phyloP scores from a whole-genome alignment of 2,888 invertebrate genomes.

The Venustoraphidia nigricollis region DNA sequence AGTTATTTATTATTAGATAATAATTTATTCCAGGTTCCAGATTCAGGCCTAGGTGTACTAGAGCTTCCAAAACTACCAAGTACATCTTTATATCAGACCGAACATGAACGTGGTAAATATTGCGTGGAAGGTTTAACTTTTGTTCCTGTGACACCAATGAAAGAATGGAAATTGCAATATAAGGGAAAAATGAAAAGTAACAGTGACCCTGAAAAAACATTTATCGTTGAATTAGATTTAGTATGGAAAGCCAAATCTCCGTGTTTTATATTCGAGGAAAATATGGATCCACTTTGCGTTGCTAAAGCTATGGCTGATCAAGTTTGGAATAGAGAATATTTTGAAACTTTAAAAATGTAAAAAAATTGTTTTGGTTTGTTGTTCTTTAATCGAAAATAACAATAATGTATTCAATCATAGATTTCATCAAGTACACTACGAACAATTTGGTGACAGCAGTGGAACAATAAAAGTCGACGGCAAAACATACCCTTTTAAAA shows the following conservation, averaged over 20 bases:
- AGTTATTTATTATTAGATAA: no score
- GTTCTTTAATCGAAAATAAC: not conserved
- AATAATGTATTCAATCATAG: constrained; percentile 25
- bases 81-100: constrained; percentile 34
- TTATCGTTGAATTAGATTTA: constrained; percentile 38
- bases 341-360: constrained; percentile 44
- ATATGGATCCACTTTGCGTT: constrained; percentile 42
- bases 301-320: constrained; percentile 51
- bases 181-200: constrained; percentile 47
- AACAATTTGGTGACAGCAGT: constrained; percentile 49
- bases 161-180: constrained; percentile 47
- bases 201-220: constrained; percentile 21
- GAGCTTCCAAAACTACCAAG: constrained; percentile 43
- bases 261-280: constrained; percentile 51
- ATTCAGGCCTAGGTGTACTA: constrained; percentile 42
- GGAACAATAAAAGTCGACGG: constrained; percentile 40
- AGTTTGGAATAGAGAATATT: constrained; percentile 49
- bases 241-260: constrained; percentile 42
- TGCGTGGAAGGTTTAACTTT: constrained; percentile 45
- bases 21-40: constrained; percentile 18
- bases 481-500: constrained; percentile 27
- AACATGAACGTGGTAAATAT: constrained; percentile 29
- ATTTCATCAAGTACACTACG: constrained; percentile 58
- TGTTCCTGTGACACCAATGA: constrained; percentile 47
- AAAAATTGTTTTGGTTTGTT: constrained; percentile 10